Base-by-base conservation (phyloP, 2,113 vertebrate species). In the Rhea pennata region DNA sequence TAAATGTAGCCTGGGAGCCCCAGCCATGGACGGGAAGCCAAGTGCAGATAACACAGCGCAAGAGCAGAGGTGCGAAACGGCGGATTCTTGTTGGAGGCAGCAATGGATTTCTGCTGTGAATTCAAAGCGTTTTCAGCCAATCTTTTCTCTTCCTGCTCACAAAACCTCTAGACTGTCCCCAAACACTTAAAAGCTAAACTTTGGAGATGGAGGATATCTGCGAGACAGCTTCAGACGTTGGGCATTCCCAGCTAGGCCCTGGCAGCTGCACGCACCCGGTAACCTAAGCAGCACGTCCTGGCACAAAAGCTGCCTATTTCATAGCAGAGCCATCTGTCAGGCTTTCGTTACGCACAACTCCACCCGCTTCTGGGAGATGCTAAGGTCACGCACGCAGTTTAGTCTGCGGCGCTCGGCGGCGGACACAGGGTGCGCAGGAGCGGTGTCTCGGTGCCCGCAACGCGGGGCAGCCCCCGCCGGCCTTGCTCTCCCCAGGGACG, bases 31-130 rank as follows among this genome's bases (percentile, higher is more conserved):
- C 27, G n/a, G 24, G 19, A 42, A 87, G 69, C 17, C 0, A 4
- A 77, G 50, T 0, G 0, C 4, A 31, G 0, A 0, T 64, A 42
- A 24, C 42, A 72, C 0, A 0, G 48, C 4, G 15, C 53, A 33
- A 46, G 51, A 12, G 6, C 12, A 24, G 56, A 1, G 0, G 27
- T 10, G 24, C 65, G 27, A 44, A 36, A 51, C 71, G 0, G 0
- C 20, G 17, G 12, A 42, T 23, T 65, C 36, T 51, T n/a, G 3
- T 8, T 53, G 72, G 10, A 64, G 27, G 70, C 22, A 48, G 59
- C 42, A 2, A 12, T 0, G 4, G 20, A 17, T 59, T 67, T 59
- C 54, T n/a, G 54, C n/a, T 23, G n/a, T 0, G 2, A 64, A 44
- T 1, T 1, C 9, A 53, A 27, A 17, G 22, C 0, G 0, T 21